Evolutionary conservation across 2,888 invertebrate species (phyloP), one percentile per base, ranked within the genome.

Genomic region (Mimumesa dahlbomi): DNA sequence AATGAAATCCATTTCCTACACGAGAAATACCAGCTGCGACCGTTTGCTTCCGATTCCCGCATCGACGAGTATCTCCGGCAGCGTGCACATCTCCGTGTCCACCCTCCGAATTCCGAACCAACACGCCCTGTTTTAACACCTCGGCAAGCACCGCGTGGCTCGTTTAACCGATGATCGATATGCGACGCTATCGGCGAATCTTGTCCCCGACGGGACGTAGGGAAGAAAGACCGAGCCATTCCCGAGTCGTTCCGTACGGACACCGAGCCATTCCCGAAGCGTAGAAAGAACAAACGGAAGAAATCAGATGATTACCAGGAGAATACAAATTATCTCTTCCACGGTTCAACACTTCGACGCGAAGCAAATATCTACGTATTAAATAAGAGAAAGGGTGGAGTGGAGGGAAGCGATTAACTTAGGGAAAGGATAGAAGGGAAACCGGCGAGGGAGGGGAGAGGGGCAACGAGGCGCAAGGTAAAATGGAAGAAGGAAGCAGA

Each of bases 141-240:
- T 36, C 16, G 54, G 11, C n/a, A 16, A 11, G 34, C 43, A 79
- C 58, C 11, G 62, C 46, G 75, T 50, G 64, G 63, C 79, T 82
- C 81, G 83, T 84, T 84, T 80, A 74, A 56, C 49, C 71, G 80
- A 81, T 84, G 82, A 84, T 85, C 77, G 82, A 85, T 83, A 78
- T 72, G 67, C 78, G 78, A 75, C 69, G 74, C 84, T 82, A 84
- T 84, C 84, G 73, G 65, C n/a, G 61, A 54, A 84, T 79, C 84
- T 79, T 81, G 82, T 82, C 81, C 67, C 75, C 14, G 38, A 38
- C 77, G 75, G 70, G 22, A 31, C 62, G 56, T 29, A 34, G 16
- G 54, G n/a, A 21, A 31, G 40, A 48, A 45, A 22, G 65, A 59
- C 43, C 7, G 7, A 2, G 19, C 16, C 5, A 16, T n/a, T 21